Base-by-base conservation (phyloP, 2,797 vertebrate genomes). In the Enteromius argenteus region DNA sequence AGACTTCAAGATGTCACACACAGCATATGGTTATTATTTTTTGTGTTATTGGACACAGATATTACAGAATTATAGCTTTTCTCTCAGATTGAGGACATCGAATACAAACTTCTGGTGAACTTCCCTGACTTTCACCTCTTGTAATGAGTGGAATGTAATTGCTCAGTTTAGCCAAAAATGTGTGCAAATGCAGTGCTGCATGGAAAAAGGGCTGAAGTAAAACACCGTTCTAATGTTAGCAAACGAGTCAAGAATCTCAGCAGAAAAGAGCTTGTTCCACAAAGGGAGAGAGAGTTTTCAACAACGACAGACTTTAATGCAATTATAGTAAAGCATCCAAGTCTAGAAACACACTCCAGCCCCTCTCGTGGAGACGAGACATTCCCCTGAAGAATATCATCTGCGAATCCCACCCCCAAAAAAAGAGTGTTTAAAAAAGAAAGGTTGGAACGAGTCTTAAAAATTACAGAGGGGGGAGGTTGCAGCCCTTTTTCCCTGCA, bases 61-160 rank as follows among this genome's bases (percentile, higher is more conserved):
- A 10, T 42, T 42, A 17, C 15, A 5, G 6, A 42, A 39, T 60
- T 42, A 15, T n/a, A 27, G 23, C 14, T 78, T 14, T 79, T 62
- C 42, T 49, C 6, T 49, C 58, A 35, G 17, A 30, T 19, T 62
- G 32, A 44, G 42, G 66, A 83, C 64, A 86, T 67, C 67, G 78
- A 88, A 83, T 86, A 86, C 86, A 85, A 86, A 88, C 87, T 88
- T 83, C 80, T 79, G 62, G 77, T 85, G 74, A 83, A 81, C 86
- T 82, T 86, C 56, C 79, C 80, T 81, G 80, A 68, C 58, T 88
- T 62, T 88, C 67, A 89, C 88, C 81, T 71, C 62, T 72, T 68
- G 72, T 88, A 84, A 86, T 85, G 79, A 69, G 87, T 60, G 78
- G 64, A 86, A 86, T 84, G 68, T 79, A 88, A 90, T 86, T 86